Conservation (phyloP, 2,113 vertebrate species). For the Centrocercus urophasianus region DNA sequence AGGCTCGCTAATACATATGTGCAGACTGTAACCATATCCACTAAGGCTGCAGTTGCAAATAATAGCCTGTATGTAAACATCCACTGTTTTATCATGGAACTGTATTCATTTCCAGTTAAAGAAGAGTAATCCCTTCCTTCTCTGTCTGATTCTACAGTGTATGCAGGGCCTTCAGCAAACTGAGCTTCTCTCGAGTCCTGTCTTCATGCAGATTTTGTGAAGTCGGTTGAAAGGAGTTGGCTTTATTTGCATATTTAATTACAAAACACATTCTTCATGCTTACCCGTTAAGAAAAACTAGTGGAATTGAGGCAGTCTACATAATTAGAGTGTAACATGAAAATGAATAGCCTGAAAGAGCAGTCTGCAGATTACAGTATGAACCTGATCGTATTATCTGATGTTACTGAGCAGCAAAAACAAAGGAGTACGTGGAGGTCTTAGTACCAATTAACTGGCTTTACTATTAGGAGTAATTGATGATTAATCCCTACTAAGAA, state of each 20-base stretch:
- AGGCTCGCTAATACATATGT: no score
- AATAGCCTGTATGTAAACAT: not conserved
- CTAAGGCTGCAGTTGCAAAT: not conserved
- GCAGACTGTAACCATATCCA: no score
- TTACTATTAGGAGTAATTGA: not conserved
- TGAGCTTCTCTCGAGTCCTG: not conserved
- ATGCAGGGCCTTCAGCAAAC: not conserved
- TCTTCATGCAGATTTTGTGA: not conserved
- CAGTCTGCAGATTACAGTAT: not conserved
- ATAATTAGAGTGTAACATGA: not conserved
- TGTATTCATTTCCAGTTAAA: not conserved
- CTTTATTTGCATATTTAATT: not conserved
- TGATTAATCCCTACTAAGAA: not conserved
- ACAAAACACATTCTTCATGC: not conserved
- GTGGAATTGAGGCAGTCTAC: not conserved
- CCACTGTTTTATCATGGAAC: fast-evolving
- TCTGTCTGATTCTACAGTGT: not conserved
- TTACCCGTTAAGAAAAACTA: not conserved
- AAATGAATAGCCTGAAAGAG: not conserved
- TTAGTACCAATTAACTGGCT: not conserved
- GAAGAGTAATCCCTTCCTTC: not conserved
- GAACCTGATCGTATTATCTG: not conserved
- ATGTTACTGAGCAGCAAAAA: not conserved
- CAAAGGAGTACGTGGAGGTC: not conserved
- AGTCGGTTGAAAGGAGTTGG: not conserved